Conservation (phyloP, 2,888 invertebrate species). For the Aporophyla nigra region DNA sequence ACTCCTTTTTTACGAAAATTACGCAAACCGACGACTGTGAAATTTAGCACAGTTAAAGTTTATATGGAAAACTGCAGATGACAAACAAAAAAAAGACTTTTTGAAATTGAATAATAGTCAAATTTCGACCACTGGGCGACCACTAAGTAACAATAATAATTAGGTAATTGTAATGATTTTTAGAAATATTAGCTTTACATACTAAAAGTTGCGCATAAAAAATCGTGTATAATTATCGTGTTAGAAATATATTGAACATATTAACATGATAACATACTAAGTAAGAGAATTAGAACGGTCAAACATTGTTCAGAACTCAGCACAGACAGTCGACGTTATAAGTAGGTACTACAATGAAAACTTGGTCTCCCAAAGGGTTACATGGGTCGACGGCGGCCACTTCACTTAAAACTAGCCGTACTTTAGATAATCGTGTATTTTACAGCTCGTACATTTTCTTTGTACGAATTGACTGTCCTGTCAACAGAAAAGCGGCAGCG, state of each 20-base stretch:
- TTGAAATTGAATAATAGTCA: too few relatives aligned
- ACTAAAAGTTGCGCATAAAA: not conserved
- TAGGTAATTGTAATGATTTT: not conserved
- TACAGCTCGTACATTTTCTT: conserved; percentile 19
- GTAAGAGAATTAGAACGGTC: not conserved
- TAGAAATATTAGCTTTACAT: not conserved
- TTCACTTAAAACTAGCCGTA: conserved; percentile 28
- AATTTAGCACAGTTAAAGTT: too few relatives aligned
- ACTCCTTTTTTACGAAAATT: too few relatives aligned
- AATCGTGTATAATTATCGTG: too few relatives aligned
- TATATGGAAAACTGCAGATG: too few relatives aligned
- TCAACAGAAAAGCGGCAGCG: not conserved
- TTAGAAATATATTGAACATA: not conserved
- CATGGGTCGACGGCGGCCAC: conserved; percentile 15
- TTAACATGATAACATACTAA: not conserved
- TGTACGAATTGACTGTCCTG: not conserved
- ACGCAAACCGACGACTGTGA: too few relatives aligned
- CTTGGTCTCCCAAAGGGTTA: conserved; percentile 23
- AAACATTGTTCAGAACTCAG: conserved; percentile 5
- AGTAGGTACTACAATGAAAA: conserved; percentile 27
- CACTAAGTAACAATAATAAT: too few relatives aligned
- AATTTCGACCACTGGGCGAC: too few relatives aligned
- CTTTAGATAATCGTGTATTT: conserved; percentile 30
- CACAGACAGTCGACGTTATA: conserved; percentile 13
- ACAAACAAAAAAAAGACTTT: too few relatives aligned